Base-by-base conservation (phyloP, 2,113 vertebrate species). In the Pteruthius melanotis region DNA sequence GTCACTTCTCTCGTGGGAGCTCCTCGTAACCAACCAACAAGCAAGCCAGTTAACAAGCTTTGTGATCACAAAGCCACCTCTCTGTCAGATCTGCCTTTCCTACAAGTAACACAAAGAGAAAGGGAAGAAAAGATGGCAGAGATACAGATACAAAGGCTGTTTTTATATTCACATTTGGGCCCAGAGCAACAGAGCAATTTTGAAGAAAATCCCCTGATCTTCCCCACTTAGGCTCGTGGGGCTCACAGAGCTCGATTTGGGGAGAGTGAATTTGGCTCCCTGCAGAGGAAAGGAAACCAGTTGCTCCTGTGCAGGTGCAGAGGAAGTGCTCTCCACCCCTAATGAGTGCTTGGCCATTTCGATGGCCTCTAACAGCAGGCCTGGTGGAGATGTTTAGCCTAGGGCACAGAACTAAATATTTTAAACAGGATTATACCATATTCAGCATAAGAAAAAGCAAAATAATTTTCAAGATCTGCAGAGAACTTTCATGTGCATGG, bases 131-230 rank as follows among this genome's bases (percentile, higher is more conserved):
- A 94, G 57, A 75, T 56, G 90, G 76, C 75, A 52, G 40, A 93
- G 65, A 56, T 75, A 78, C 2, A 88, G 54, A 57, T 76, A 52
- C 72, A 92, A 78, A 74, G 49, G 33, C 91, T 89, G 83, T 0
- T 50, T 92, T 87, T 56, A 71, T 71, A 93, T 81, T 95, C 60
- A 5, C 33, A 15, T 89, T 83, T 81, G 71, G 69, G 76, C 91
- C 75, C 91, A 89, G 44, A 95, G 94, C 83, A 96, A 69, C 93
- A 94, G 76, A 86, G 72, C 80, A 81, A 95, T 92, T 96, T 90
- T 75, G 77, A 93, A 89, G 72, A 39, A 94, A 95, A 95, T 89
- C 74, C 88, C 90, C 78, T 68, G 76, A 63, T 87, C 72, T 74
- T 23, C 91, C 79, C 86, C 86, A 28, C 42, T 93, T 40, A 47